Evolutionary conservation across 2,797 vertebrate species (phyloP), one percentile per base, ranked within the genome.

Genomic region (Hippoglossus hippoglossus): DNA sequence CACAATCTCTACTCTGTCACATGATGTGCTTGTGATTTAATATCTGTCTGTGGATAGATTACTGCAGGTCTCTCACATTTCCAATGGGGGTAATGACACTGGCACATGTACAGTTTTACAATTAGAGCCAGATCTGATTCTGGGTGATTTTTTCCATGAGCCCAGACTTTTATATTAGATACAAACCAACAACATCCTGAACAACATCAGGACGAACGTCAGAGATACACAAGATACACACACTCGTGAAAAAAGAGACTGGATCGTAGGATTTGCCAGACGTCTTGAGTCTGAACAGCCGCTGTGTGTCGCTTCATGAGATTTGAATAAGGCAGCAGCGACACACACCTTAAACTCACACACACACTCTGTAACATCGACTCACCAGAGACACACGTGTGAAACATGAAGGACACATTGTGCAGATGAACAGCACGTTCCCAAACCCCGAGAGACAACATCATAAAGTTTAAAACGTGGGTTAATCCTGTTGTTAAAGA

Each of bases 11-110:
- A 31, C 49, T 54, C 50, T 52, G 72, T 83, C 79, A 86, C 79
- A 85, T 85, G 86, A 71, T 65, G 62, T 65, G 63, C n/a, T 21
- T 28, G 21, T 76, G 78, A 81, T 72, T 89, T 72, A 83, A 74
- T 64, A 70, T 75, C 59, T 63, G 69, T 81, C 79, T 36, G n/a
- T 0, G 41, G 64, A 51, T 61, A 4, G 34, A 73, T 88, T 77
- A 82, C 57, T 50, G n/a, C 41, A 26, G 28, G 56, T 69, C 63
- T 69, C 68, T 89, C 81, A 76, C 60, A 39, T 87, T 81, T 75
- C 82, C 26, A 9, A 46, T 56, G 50, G 46, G 55, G 54, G 41
- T 59, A 57, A 58, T 58, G 47, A 57, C 0, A 8, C 39, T 73
- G 57, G 67, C 18, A 16, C 41, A 66, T 4, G 2, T 46, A 50